These are phyloP conservation scores for Drosophila nasuta DNA, from an alignment of 1,140 invertebrate genomes.

Conservation along the genomic window DNA sequence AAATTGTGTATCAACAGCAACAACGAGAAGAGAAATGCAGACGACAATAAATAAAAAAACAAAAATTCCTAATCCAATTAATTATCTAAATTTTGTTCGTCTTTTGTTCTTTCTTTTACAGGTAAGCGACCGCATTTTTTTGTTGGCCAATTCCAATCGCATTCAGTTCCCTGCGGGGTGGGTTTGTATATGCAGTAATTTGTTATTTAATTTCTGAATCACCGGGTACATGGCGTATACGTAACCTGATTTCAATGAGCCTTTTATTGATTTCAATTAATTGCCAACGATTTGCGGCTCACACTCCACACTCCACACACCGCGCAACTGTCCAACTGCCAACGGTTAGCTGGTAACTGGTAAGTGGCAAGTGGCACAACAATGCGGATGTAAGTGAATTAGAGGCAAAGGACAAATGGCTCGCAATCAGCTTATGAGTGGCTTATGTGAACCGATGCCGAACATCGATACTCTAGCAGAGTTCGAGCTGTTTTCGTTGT, in stretches of 20 bases:
- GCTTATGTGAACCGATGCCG: conserved; percentile 65
- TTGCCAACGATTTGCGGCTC: conserved; percentile 50
- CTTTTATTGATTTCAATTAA: conserved; percentile 78
- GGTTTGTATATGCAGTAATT: not conserved
- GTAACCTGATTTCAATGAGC: conserved; percentile 50
- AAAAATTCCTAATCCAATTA: conserved; percentile 44
- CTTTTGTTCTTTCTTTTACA: conserved; percentile 27
- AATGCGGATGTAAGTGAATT: conserved; percentile 68
- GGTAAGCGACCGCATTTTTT: conserved; percentile 12
- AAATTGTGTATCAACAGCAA: not conserved
- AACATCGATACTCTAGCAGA: conserved; percentile 56
- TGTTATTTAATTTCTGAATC: conserved; percentile 47
- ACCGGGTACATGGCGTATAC: conserved; percentile 47
- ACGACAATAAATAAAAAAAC: conserved; percentile 1
- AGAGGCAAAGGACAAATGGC: conserved; percentile 63
- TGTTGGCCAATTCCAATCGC: not conserved
- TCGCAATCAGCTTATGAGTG: conserved; percentile 77
- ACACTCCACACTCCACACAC: conserved; percentile 1
- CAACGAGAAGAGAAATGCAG: not conserved
- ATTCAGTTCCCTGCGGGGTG: not conserved
- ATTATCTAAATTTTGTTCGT: conserved; percentile 30
- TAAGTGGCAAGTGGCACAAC: not conserved
- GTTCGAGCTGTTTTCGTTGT: conserved; percentile 33
- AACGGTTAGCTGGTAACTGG: not conserved
- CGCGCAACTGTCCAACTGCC: too few relatives aligned